Base-by-base conservation (phyloP, 2,888 invertebrate genomes). In the Camponotus fellah region DNA sequence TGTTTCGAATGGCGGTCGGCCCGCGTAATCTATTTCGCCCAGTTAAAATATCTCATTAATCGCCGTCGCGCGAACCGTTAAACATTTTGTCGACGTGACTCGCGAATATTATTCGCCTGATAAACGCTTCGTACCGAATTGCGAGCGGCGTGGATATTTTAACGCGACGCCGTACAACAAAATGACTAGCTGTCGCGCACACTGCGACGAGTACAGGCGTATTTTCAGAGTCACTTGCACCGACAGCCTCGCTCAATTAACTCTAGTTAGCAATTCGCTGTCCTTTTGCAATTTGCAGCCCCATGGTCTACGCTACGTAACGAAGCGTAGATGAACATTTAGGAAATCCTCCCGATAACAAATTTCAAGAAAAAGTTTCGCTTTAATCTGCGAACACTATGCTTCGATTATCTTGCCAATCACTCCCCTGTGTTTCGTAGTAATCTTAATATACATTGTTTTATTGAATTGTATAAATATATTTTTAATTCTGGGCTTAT, bases 21-120 rank as follows among this genome's bases (percentile, higher is more conserved):
- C 49, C 37, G 60, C 72, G 85, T 90, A 90, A 90, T 90, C 88
- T 84, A 84, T 90, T 90, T 89, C 85, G 83, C 79, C 80, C 86
- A 82, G 85, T 90, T 86, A 86, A 89, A 87, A 89, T 85, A 89
- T 88, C 90, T 86, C 88, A 86, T 89, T 90, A 90, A 90, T 88
- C 85, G 85, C 82, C 88, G 90, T 86, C 89, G 87, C 83, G 85
- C 81, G 77, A 84, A 53, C 85, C 87, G 89, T 90, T 86, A 90
- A 90, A 90, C 86, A 90, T 88, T 90, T 90, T 88, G 69, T 62
- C 66, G 75, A 34, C 65, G 64, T 75, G 68, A 75, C 79, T 83
- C 74, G 69, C 64, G 62, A 56, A 58, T 81, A 82, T 81, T 76
- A 76, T 88, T 76, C 85, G 34, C 58, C 75, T 64, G 56, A 75